Conservation (phyloP, 2,113 vertebrate genomes). For the Odontesthes bonariensis region DNA sequence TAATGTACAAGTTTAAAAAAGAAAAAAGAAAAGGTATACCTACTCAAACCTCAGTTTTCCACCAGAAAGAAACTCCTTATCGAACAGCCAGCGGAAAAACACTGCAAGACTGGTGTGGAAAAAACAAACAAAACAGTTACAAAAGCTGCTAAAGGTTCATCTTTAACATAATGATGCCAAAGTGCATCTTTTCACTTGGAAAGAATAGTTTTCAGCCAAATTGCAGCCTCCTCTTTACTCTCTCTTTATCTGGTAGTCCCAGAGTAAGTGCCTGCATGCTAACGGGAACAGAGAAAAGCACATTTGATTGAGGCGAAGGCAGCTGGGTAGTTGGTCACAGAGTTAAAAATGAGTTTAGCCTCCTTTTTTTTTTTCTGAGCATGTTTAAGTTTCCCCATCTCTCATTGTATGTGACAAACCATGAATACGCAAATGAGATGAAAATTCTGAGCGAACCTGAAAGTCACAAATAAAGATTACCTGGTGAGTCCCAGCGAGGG, state of each 20-base stretch:
- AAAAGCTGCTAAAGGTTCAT: not conserved
- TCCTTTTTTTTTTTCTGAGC: not conserved
- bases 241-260: not conserved
- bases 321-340: constrained; percentile 2
- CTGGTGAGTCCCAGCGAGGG: constrained; percentile 97
- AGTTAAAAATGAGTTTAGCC: not conserved
- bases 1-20: not conserved
- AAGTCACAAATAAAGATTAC: constrained; percentile 71
- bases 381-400: not conserved
- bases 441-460: not conserved
- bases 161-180: not conserved
- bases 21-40: constrained; percentile 72
- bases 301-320: not conserved
- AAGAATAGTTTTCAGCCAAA: not conserved
- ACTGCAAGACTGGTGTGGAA: constrained; percentile 86
- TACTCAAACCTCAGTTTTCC: constrained; percentile 91
- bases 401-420: not conserved
- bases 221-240: too few relatives aligned
- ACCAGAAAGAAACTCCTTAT: constrained; percentile 80
- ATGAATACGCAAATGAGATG: not conserved
- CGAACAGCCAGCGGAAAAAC: constrained; percentile 96
- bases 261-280: not conserved
- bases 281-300: not conserved
- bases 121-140: not conserved
- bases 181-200: not conserved